These are phyloP conservation scores for Xiphophorus birchmanni DNA, from an alignment of 2,797 vertebrate species.

Conservation along the genomic window DNA sequence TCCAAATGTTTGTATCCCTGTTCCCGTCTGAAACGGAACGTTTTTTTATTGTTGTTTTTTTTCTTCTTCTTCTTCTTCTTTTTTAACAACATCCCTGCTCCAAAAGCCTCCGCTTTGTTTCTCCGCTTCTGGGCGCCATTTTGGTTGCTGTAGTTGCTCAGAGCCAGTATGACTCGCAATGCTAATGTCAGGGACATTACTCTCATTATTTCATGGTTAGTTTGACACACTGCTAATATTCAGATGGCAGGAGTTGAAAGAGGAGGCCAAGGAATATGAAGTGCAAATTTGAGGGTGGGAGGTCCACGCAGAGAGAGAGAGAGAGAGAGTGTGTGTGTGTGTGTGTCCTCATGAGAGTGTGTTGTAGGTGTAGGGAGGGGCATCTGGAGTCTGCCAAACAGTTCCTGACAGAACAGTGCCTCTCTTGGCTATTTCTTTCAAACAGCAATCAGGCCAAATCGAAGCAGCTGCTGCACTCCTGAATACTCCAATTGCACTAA, in stretches of 20 bases:
- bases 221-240: constrained; percentile 76
- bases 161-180: constrained; percentile 42
- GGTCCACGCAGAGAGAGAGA: constrained; percentile 47
- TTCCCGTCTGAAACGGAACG: constrained; percentile 62
- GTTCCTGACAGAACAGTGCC: constrained; percentile 80
- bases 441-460: constrained; percentile 83
- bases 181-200: constrained; percentile 66
- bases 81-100: constrained; percentile 37
- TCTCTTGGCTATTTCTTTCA: constrained; percentile 76
- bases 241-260: constrained; percentile 68
- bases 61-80: too few relatives aligned
- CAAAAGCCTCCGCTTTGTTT: constrained; percentile 13
- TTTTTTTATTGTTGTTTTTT: too few relatives aligned
- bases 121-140: constrained; percentile 51
- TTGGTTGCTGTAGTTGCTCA: constrained; percentile 38
- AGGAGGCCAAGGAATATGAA: constrained; percentile 63
- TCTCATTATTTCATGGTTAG: constrained; percentile 75
- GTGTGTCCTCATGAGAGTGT: constrained; percentile 19
- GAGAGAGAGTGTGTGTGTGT: constrained; percentile 14
- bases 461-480: constrained; percentile 81
- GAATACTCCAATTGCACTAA: constrained; percentile 80
- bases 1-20: constrained; percentile 67
- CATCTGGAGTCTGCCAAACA: constrained; percentile 79
- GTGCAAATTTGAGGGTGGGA: constrained; percentile 69
- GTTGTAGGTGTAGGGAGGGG: constrained; percentile 43